phyloP scores from a whole-genome alignment of 1,140 invertebrate genomes.

The Helicoverpa zea region DNA sequence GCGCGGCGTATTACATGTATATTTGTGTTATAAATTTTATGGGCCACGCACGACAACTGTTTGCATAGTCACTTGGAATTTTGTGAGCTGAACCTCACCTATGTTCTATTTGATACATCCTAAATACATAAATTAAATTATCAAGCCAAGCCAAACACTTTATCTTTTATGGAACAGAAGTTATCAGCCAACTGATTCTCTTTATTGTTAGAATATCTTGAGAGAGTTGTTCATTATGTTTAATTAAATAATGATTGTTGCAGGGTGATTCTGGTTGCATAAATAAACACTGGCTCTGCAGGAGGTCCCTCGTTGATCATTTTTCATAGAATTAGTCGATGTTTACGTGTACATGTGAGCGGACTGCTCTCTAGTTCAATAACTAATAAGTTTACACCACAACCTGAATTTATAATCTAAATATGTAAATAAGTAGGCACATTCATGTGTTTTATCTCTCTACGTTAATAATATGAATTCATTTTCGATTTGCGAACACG shows the following conservation, averaged over 20 bases:
- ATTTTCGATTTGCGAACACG: not conserved
- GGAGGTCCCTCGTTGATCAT: conserved; percentile 56
- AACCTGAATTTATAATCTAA: not conserved
- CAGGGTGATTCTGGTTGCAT: conserved; percentile 56
- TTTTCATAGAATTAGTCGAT: conserved; percentile 45
- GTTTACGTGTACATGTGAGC: conserved; percentile 27
- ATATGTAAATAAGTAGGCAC: not conserved
- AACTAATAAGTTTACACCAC: conserved; percentile 8
- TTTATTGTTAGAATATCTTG: not conserved
- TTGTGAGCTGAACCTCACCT: conserved; percentile 54
- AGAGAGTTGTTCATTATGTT: conserved; percentile 6
- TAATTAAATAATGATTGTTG: conserved; percentile 19
- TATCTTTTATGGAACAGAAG: conserved; percentile 23
- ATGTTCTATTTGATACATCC: conserved; percentile 37
- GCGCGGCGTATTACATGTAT: conserved; percentile 59
- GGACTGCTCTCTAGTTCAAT: conserved; percentile 12
- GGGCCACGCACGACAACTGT: conserved; percentile 68
- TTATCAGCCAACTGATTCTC: conserved; percentile 10
- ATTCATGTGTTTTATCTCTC: not conserved
- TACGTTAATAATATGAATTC: not conserved
- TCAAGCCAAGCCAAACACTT: conserved; percentile 19
- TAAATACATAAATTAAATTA: conserved; percentile 49
- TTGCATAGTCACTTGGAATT: conserved; percentile 71
- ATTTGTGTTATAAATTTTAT: conserved; percentile 78
- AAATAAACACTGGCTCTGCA: conserved; percentile 65